A percentile compares a stretch with the other conserved stretches of the same genome.
These are phyloP conservation scores for Leptinotarsa peninsularis DNA, from an alignment of 2,888 invertebrate species.

Conservation along the genomic window DNA sequence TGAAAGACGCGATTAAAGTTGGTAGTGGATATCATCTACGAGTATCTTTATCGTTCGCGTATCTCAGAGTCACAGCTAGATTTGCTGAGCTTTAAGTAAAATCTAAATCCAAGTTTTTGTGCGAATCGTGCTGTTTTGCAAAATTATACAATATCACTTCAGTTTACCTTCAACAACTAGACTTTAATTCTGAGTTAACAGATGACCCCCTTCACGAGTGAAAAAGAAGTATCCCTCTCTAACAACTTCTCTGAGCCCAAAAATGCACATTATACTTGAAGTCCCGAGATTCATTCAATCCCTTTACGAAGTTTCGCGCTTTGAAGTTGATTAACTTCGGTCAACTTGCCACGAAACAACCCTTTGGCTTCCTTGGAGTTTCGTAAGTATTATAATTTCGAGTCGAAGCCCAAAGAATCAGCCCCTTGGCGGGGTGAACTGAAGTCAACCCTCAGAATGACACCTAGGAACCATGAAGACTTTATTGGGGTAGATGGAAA, in stretches of 20 bases:
- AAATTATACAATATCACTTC: too few relatives aligned
- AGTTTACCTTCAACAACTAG: too few relatives aligned
- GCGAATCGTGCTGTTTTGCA: too few relatives aligned
- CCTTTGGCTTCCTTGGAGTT: neutral
- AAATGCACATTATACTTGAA: neutral
- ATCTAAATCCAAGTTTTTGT: too few relatives aligned
- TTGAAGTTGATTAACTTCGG: constrained; percentile 18
- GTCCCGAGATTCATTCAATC: neutral
- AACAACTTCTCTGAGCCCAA: neutral
- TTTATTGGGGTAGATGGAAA: neutral
- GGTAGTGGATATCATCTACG: too few relatives aligned
- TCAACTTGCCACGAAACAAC: neutral
- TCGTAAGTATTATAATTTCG: neutral
- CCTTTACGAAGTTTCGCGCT: neutral
- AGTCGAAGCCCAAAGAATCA: neutral
- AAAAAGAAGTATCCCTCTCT: too few relatives aligned
- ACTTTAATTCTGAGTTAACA: too few relatives aligned
- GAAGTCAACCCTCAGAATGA: neutral
- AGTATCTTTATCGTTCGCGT: too few relatives aligned
- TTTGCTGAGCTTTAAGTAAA: too few relatives aligned
- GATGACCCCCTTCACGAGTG: too few relatives aligned
- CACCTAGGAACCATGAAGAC: neutral
- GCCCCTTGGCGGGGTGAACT: neutral
- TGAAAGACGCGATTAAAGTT: too few relatives aligned
- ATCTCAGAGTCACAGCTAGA: too few relatives aligned